phyloP scores from a whole-genome alignment of 2,888 invertebrate species.

The Coelopa pilipes region DNA sequence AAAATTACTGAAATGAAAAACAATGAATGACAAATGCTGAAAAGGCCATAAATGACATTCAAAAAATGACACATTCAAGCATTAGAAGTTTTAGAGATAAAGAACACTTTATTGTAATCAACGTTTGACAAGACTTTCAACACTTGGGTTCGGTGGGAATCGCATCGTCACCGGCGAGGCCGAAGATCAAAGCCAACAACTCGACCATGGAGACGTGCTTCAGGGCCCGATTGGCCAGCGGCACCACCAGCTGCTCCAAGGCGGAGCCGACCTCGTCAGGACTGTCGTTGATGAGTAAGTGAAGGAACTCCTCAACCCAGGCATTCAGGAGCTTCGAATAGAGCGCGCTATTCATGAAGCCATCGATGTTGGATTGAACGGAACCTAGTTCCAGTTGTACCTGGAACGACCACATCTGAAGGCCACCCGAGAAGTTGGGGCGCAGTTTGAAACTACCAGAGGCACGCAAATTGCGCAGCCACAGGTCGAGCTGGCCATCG shows the following conservation, averaged over 20 bases:
- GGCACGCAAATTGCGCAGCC: constrained; percentile 50
- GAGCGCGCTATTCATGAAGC: constrained; percentile 49
- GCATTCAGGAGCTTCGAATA: constrained; percentile 51
- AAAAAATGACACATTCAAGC: no score
- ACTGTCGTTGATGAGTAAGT: constrained; percentile 53
- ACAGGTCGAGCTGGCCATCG: constrained; percentile 51
- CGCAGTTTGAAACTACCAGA: constrained; percentile 55
- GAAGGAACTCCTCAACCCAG: constrained; percentile 52
- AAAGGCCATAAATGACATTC: no score
- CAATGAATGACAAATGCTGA: no score
- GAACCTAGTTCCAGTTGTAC: constrained; percentile 50
- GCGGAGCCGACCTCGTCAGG: constrained; percentile 49
- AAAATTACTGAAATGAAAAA: no score
- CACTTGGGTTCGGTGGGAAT: constrained; percentile 53
- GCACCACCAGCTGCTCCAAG: constrained; percentile 50
- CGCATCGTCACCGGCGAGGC: constrained; percentile 48
- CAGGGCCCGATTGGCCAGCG: constrained; percentile 48
- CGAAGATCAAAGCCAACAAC: constrained; percentile 51
- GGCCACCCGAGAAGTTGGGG: constrained; percentile 46
- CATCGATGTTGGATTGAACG: constrained; percentile 51
- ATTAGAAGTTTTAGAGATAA: no score
- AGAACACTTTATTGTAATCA: neutral
- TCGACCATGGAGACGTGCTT: constrained; percentile 51
- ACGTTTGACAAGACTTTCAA: constrained; percentile 30
- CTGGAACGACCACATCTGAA: constrained; percentile 51